These are phyloP conservation scores for Galbula dea DNA, from an alignment of 2,113 vertebrate genomes.

Conservation along the genomic window DNA sequence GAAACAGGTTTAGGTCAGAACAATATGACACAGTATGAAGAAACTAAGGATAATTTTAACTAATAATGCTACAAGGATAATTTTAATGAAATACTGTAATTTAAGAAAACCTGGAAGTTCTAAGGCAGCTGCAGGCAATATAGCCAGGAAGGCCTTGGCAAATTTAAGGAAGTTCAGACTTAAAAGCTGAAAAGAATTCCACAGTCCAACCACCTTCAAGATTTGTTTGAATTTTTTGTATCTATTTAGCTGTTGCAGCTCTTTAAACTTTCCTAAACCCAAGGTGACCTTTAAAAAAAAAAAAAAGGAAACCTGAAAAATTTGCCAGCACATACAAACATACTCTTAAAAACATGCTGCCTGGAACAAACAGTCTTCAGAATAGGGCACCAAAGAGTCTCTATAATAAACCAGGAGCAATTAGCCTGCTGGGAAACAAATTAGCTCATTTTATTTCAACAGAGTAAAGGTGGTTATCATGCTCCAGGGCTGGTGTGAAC, in stretches of 20 bases:
- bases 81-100: background rate
- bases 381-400: constrained; percentile 37
- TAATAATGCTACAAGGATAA: background rate
- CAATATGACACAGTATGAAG: background rate
- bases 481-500: background rate
- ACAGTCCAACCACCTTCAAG: constrained; percentile 4
- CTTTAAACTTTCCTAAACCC: constrained; percentile 48
- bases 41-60: no score
- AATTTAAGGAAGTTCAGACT: constrained; percentile 33
- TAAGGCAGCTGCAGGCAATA: background rate
- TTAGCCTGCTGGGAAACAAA: constrained; percentile 50
- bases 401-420: constrained; percentile 60
- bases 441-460: constrained; percentile 3
- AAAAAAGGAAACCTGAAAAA: background rate
- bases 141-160: constrained; percentile 8
- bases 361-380: constrained; percentile 65
- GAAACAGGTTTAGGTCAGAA: background rate
- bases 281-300: constrained; percentile 54
- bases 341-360: constrained; percentile 57
- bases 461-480: background rate
- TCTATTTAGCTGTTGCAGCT: constrained; percentile 50
- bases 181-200: constrained; percentile 46
- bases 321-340: constrained; percentile 64
- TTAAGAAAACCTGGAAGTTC: constrained; percentile 29
- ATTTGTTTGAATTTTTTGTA: constrained; percentile 43